Percentiles rank a stretch among this genome's conserved stretches.
phyloP scores from a whole-genome alignment of 2,797 vertebrate genomes.

The Crocodylus rhombifer region DNA sequence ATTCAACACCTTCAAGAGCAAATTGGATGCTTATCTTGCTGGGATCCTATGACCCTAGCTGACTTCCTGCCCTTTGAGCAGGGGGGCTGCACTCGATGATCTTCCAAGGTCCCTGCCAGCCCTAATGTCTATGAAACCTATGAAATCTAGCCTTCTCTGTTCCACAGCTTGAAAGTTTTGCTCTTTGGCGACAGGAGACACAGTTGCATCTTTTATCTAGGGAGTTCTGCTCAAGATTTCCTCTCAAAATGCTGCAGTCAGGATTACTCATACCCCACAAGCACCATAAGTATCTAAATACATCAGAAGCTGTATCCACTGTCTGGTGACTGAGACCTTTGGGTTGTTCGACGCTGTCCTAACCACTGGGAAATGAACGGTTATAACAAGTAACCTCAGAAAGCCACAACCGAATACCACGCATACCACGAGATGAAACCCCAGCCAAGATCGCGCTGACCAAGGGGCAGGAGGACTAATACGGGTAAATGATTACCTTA shows the following conservation, averaged over 20 bases:
- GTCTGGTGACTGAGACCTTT: not conserved
- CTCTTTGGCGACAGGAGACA: not conserved
- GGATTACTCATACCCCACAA: not conserved
- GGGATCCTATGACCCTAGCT: too few relatives aligned
- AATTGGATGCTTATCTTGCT: too few relatives aligned
- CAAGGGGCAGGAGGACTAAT: not conserved
- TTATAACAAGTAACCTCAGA: not conserved
- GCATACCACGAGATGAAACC: not conserved
- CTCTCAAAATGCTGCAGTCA: not conserved
- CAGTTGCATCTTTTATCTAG: not conserved
- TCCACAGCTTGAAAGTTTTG: not conserved
- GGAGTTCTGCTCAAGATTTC: not conserved
- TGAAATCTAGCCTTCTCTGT: too few relatives aligned
- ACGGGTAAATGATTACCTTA: not conserved
- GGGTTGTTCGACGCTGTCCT: not conserved
- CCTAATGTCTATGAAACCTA: too few relatives aligned
- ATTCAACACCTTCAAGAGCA: too few relatives aligned
- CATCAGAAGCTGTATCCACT: not conserved
- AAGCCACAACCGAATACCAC: slow-evolving; percentile 1
- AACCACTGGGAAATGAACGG: not conserved
- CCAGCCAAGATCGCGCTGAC: not conserved
- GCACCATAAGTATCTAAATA: not conserved
- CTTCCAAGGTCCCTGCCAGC: too few relatives aligned
- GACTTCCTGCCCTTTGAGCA: too few relatives aligned
- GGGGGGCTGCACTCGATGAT: too few relatives aligned